phyloP scores from a whole-genome alignment of 2,113 vertebrate species.

The Aplodontia rufa region DNA sequence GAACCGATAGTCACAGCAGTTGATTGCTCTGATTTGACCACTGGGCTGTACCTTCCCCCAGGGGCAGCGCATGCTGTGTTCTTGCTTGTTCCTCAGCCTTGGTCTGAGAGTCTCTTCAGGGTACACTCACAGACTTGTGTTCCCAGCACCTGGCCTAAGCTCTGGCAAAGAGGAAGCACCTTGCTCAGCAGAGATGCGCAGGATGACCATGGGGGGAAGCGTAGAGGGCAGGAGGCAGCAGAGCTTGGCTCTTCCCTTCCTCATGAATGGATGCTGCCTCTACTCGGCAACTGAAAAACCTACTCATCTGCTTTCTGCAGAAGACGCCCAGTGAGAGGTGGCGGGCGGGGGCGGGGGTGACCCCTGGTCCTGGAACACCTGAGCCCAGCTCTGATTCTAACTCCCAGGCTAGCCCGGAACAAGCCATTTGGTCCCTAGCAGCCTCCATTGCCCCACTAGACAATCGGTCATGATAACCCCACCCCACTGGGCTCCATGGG shows the following conservation, averaged over 20 bases:
- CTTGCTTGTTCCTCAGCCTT: neutral
- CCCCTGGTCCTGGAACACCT: neutral
- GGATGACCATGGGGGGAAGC: neutral
- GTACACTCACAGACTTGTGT: neutral
- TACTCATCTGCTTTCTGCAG: neutral
- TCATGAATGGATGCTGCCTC: neutral
- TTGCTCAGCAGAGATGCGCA: neutral
- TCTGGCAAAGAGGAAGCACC: neutral
- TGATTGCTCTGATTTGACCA: neutral
- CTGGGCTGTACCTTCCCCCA: neutral
- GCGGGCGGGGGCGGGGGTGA: no score
- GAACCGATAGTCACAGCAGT: accelerated
- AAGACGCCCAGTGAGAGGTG: neutral
- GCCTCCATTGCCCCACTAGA: neutral
- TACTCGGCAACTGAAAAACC: neutral
- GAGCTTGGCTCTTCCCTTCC: neutral
- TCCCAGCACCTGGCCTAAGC: neutral
- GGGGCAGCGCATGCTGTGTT: neutral
- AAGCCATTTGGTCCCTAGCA: neutral
- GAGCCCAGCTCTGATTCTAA: neutral
- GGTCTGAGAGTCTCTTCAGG: neutral
- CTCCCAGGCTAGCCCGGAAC: neutral
- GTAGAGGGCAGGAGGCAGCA: neutral
- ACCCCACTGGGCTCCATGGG: neutral
- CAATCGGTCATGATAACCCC: neutral